phyloP scores from a whole-genome alignment of 2,113 vertebrate genomes.

The Deroptyus accipitrinus region DNA sequence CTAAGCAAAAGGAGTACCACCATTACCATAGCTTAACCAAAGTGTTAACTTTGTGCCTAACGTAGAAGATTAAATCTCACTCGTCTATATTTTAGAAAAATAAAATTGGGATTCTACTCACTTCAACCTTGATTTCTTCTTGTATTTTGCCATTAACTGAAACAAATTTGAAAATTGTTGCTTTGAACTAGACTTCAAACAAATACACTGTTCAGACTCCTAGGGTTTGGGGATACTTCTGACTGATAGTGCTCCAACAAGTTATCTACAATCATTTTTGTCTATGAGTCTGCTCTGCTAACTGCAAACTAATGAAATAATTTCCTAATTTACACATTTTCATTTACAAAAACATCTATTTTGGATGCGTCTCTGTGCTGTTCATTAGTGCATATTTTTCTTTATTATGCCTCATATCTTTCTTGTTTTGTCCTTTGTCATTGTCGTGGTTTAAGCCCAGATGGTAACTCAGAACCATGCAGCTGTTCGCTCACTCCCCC shows the following conservation, averaged over 20 bases:
- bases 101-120: background rate
- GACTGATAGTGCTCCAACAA: background rate
- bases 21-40: background rate
- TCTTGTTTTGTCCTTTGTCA: background rate
- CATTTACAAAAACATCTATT: background rate
- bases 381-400: background rate
- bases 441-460: too few relatives aligned
- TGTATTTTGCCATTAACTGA: background rate
- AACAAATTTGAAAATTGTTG: background rate
- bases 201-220: background rate
- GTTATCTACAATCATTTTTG: background rate
- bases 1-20: background rate
- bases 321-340: background rate
- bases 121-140: background rate
- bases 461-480: too few relatives aligned
- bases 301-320: background rate
- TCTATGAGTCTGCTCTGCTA: background rate
- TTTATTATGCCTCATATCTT: background rate
- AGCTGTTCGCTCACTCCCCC: too few relatives aligned
- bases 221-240: background rate
- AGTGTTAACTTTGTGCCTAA: background rate
- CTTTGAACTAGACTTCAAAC: background rate
- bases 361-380: background rate
- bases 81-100: background rate
- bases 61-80: background rate